A percentile compares a stretch with the other conserved stretches of the same genome.
These are phyloP conservation scores for Steinernema khuongi DNA, from an alignment of 1,140 invertebrate genomes.

Conservation along the genomic window DNA sequence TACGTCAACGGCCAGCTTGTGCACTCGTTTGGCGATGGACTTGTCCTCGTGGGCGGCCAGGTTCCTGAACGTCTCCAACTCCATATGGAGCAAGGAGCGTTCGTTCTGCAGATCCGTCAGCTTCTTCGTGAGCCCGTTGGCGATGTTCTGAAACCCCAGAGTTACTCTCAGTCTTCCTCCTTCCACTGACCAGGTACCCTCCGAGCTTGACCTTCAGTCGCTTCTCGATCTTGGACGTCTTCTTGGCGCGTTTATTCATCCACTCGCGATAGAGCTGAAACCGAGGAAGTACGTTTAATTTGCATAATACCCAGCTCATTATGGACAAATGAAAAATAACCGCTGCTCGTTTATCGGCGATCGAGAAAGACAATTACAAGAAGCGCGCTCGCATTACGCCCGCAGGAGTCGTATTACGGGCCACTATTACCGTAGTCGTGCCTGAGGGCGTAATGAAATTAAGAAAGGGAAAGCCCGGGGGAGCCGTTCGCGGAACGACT, in stretches of 20 bases:
- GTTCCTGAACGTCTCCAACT: constrained; percentile 76
- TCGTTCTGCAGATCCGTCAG: constrained; percentile 79
- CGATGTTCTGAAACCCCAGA: constrained; percentile 64
- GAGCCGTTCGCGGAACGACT: not conserved
- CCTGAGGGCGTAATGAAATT: constrained; percentile 9
- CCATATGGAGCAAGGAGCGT: constrained; percentile 83
- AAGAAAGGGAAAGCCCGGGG: not conserved
- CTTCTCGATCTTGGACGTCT: constrained; percentile 93
- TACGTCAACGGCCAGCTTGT: constrained; percentile 45
- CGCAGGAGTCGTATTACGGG: not conserved
- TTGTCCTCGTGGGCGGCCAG: constrained; percentile 74
- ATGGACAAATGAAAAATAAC: constrained; percentile 15
- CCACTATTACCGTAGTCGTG: constrained; percentile 15
- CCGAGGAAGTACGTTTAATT: constrained; percentile 12
- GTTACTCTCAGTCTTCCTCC: constrained; percentile 61
- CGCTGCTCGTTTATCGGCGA: not conserved
- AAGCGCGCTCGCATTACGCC: constrained; percentile 1
- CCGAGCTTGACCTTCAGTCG: constrained; percentile 88
- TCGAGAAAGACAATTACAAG: constrained; percentile 7
- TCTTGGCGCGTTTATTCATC: constrained; percentile 58
- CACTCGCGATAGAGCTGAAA: constrained; percentile 48
- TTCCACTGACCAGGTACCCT: constrained; percentile 72
- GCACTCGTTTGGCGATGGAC: constrained; percentile 75
- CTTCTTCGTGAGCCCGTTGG: constrained; percentile 40
- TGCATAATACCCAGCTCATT: not conserved